These are phyloP conservation scores for Athripsodes cinereus DNA, from an alignment of 2,888 invertebrate genomes.

Conservation along the genomic window DNA sequence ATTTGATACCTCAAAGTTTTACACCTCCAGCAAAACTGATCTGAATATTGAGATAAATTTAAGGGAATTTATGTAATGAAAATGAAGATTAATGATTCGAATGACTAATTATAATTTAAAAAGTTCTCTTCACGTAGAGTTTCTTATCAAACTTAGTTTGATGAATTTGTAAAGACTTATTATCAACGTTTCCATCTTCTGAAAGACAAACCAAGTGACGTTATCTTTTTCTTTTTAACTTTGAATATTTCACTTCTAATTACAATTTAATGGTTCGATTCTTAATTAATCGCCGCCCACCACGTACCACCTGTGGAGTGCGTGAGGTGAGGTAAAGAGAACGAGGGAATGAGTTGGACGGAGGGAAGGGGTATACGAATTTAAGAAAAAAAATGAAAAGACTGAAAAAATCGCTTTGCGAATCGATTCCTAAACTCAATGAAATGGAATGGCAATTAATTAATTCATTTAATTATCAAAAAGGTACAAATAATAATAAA, in stretches of 20 bases:
- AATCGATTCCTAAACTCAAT: not conserved
- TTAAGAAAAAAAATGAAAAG: constrained; percentile 25
- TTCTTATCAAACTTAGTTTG: not conserved
- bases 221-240: not conserved
- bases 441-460: not conserved
- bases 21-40: too few species aligned
- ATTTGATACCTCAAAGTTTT: too few species aligned
- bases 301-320: constrained; percentile 27
- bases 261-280: not conserved
- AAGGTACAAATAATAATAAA: too few species aligned
- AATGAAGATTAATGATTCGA: not conserved
- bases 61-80: too few species aligned
- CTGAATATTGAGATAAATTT: too few species aligned
- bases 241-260: not conserved
- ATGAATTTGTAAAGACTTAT: not conserved
- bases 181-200: not conserved
- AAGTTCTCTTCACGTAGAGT: not conserved
- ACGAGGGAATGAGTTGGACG: constrained; percentile 1
- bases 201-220: not conserved
- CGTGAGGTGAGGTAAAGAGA: not conserved
- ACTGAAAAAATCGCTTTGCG: constrained; percentile 11
- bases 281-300: not conserved
- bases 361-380: constrained; percentile 21
- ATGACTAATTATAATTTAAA: not conserved
- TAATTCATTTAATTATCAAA: not conserved